A percentile compares a stretch with the other conserved stretches of the same genome.
These are phyloP conservation scores for Acleris literana DNA, from an alignment of 2,888 invertebrate genomes.

Conservation along the genomic window DNA sequence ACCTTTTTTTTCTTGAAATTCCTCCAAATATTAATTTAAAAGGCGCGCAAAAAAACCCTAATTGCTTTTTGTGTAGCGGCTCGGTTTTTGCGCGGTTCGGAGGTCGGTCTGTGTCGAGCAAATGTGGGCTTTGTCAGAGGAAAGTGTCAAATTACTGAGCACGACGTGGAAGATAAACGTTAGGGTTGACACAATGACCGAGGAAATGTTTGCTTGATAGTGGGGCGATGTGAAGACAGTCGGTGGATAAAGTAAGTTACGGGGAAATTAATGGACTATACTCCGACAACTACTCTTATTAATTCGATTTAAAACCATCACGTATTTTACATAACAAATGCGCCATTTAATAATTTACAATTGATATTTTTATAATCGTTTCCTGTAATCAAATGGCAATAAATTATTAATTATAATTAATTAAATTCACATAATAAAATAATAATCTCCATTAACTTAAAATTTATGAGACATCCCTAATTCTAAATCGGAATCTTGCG, in stretches of 20 bases:
- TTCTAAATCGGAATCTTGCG: conserved; percentile 54
- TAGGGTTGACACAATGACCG: conserved; percentile 60
- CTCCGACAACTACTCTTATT: background rate
- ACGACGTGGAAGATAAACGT: conserved; percentile 74
- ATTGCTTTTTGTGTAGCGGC: conserved; percentile 76
- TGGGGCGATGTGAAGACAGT: background rate
- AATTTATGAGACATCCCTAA: conserved; percentile 66
- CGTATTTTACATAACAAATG: too few relatives aligned
- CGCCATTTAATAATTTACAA: too few relatives aligned
- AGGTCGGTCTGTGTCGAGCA: conserved; percentile 66
- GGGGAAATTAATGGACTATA: background rate
- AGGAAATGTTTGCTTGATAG: conserved; percentile 4
- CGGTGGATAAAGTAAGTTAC: background rate
- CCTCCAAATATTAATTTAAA: conserved; percentile 77
- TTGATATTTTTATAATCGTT: too few relatives aligned
- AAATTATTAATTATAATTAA: conserved; percentile 11
- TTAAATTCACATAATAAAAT: conserved; percentile 26
- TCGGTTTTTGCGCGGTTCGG: conserved; percentile 72
- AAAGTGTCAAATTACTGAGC: conserved; percentile 83
- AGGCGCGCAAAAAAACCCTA: conserved; percentile 69
- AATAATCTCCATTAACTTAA: conserved; percentile 45
- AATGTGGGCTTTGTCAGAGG: conserved; percentile 81
- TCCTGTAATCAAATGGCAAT: too few relatives aligned
- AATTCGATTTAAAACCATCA: background rate
- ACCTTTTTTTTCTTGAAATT: conserved; percentile 62